Base-by-base conservation (phyloP, 2,797 vertebrate species). In the Lithobates pipiens region DNA sequence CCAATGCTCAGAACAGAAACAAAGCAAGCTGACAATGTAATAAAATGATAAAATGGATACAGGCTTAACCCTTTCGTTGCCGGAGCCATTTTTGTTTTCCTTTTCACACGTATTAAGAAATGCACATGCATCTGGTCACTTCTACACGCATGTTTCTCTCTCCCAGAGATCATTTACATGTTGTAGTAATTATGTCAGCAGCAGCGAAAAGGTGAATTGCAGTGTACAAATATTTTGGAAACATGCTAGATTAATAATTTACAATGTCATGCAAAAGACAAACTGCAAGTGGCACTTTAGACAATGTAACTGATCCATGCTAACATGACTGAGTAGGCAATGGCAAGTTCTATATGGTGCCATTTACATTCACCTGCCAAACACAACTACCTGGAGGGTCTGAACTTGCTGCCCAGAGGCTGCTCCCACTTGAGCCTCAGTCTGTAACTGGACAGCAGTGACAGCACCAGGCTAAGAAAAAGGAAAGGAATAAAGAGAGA, bases 331-430 rank as follows among this genome's bases (percentile, higher is more conserved):
- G 44, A 27, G 8, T 25, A 29, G 27, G 80, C 80, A 65, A 68
- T 32, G 68, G 39, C 23, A 83, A 15, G 74, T 34, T 79, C 68
- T 29, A 76, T 68, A 39, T n/a, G 39, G 36, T 57, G 29, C 25
- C 63, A 88, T 71, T 79, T 88, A 87, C 94, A 95, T 95, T 94
- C 94, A 94, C 91, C 88, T 93, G 91, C 90, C 90, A 93, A 89
- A 92, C 96, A 99, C 97, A 97, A 98, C 97, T 99, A 98, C 98
- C 97, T 99, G 98, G 95, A 99, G 98, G 93, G 98, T 98, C 95
- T 99, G 98, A 94, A 99, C 97, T 96, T 98, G 98, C 97, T 99
- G 98, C 95, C 97, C 97, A 92, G 97, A 96, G 95, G 97, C 97
- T 83, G 97, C 96, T 95, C 96, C 96, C 94, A 98, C 96, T 70